Evolutionary conservation across 2,888 invertebrate species (phyloP).

Genomic region (Drosophila vallismaia): DNA sequence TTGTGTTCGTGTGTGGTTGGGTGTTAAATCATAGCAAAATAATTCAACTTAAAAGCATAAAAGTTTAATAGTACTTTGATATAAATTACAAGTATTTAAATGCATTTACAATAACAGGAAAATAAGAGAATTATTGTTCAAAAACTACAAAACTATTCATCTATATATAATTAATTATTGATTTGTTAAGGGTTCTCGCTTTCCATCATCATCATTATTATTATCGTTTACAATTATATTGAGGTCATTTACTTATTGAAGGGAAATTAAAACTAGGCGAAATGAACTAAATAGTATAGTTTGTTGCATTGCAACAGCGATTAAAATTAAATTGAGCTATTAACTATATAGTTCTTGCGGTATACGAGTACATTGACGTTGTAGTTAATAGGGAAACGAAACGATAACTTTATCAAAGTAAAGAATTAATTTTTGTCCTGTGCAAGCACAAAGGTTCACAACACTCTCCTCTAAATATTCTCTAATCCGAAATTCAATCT

Average conservation of each 20-base stretch:
- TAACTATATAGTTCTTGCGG: slow-evolving; percentile 32
- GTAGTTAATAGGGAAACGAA: slow-evolving; percentile 20
- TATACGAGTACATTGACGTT: slow-evolving; percentile 15
- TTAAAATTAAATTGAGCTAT: slow-evolving; percentile 63
- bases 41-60: slow-evolving; percentile 69
- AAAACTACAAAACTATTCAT: slow-evolving; percentile 35
- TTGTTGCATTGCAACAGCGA: slow-evolving; percentile 56
- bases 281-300: slow-evolving; percentile 50
- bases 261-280: slow-evolving; percentile 28
- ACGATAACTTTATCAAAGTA: slow-evolving; percentile 32
- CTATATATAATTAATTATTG: slow-evolving; percentile 20
- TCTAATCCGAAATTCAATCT: slow-evolving; percentile 25
- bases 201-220: slow-evolving; percentile 38
- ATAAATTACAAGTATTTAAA: slow-evolving; percentile 72
- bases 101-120: slow-evolving; percentile 63
- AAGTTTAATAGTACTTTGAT: slow-evolving; percentile 55
- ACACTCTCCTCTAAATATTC: slow-evolving; percentile 8
- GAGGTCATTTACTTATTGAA: slow-evolving; percentile 29
- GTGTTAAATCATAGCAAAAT: slow-evolving; percentile 56
- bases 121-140: slow-evolving; percentile 16
- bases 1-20: slow-evolving; percentile 27
- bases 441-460: slow-evolving; percentile 38
- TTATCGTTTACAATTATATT: slow-evolving; percentile 36
- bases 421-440: slow-evolving; percentile 32
- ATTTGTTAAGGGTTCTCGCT: slow-evolving; percentile 22